These are phyloP conservation scores for Anguilla pacifica DNA, from an alignment of 2,797 vertebrate species.

Conservation along the genomic window DNA sequence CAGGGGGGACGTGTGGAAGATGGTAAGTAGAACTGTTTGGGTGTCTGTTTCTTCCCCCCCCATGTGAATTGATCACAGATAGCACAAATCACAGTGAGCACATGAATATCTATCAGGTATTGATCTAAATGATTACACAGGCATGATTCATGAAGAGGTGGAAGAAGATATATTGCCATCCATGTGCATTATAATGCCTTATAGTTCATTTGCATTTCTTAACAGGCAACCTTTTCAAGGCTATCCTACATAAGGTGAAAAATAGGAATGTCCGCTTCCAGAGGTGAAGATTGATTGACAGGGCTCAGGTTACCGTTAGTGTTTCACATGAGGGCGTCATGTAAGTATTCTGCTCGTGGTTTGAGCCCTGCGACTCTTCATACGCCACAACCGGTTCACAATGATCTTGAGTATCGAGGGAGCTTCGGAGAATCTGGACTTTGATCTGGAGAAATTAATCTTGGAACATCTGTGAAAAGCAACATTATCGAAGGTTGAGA, in stretches of 20 bases:
- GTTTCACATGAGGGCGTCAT: neutral
- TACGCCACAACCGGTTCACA: neutral
- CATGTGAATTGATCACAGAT: neutral
- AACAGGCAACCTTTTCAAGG: neutral
- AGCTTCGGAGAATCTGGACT: neutral
- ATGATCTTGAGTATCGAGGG: neutral
- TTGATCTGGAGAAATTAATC: neutral
- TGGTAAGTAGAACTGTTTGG: neutral
- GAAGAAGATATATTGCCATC: neutral
- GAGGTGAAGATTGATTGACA: neutral
- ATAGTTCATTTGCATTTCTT: neutral
- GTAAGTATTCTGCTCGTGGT: neutral
- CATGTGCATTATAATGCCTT: neutral
- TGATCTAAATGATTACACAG: neutral
- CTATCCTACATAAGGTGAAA: neutral
- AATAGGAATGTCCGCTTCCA: neutral
- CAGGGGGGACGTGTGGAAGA: neutral
- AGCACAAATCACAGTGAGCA: neutral
- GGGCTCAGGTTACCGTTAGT: neutral
- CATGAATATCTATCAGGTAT: neutral
- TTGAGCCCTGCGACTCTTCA: neutral
- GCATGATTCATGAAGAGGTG: neutral
- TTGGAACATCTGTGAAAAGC: neutral
- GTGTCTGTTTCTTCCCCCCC: neutral
- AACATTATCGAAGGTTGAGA: too few species aligned